Conservation (phyloP, 2,113 vertebrate species). For the Tichodroma muraria region DNA sequence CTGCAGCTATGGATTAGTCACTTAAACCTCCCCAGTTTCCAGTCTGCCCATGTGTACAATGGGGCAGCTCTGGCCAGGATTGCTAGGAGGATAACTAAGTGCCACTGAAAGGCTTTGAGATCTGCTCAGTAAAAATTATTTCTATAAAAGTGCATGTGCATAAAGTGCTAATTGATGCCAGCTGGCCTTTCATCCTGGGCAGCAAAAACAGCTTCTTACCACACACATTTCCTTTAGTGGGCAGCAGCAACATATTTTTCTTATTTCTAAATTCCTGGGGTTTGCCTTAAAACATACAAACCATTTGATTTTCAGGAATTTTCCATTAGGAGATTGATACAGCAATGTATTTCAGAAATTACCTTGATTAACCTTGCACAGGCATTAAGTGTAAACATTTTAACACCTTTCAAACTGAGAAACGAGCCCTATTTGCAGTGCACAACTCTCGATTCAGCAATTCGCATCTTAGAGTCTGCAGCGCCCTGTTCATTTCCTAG, state of each 20-base stretch:
- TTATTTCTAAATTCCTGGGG: neutral
- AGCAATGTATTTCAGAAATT: neutral
- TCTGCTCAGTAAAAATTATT: conserved; percentile 7
- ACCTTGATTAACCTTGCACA: neutral
- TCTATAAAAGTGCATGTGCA: neutral
- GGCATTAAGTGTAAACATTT: neutral
- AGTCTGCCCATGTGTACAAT: neutral
- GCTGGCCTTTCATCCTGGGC: neutral
- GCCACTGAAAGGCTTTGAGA: neutral
- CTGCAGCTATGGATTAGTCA: neutral
- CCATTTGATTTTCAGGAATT: neutral
- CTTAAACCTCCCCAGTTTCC: neutral
- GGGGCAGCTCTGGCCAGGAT: neutral
- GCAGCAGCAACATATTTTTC: neutral
- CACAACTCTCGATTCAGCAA: neutral
- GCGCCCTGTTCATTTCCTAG: neutral
- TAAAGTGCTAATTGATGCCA: conserved; percentile 21
- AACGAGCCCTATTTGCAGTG: neutral
- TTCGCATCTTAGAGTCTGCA: neutral
- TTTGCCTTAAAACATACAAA: neutral
- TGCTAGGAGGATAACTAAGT: neutral
- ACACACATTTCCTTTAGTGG: neutral
- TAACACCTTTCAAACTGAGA: neutral
- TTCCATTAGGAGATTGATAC: neutral
- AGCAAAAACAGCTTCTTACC: neutral